Evolutionary conservation across 2,888 invertebrate species (phyloP).

Genomic region (Oasisia sp.): DNA sequence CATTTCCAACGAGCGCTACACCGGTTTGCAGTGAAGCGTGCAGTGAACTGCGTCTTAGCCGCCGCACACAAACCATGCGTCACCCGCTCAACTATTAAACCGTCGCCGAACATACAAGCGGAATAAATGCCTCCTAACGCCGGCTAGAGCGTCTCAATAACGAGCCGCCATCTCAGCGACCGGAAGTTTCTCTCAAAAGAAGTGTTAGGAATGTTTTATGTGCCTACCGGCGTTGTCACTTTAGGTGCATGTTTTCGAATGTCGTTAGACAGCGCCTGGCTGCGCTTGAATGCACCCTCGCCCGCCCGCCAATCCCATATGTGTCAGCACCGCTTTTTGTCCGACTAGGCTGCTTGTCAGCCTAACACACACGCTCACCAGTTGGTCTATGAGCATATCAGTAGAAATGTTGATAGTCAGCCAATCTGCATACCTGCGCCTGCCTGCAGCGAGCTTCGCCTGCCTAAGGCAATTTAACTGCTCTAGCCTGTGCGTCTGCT

Average conservation of each 20-base stretch:
- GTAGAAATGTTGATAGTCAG: too few relatives aligned
- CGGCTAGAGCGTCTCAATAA: neutral
- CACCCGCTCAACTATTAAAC: neutral
- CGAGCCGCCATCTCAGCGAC: neutral
- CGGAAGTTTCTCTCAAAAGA: neutral
- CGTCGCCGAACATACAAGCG: neutral
- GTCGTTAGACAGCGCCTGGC: neutral
- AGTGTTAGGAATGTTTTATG: neutral
- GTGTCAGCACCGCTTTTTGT: neutral
- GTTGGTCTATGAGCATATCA: neutral
- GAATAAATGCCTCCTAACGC: neutral
- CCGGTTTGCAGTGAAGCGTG: neutral
- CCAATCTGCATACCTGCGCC: too few relatives aligned
- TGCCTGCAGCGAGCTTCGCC: too few relatives aligned
- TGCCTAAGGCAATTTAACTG: too few relatives aligned
- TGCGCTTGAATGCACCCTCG: neutral
- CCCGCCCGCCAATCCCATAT: neutral
- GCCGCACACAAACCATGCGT: neutral
- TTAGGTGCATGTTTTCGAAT: neutral
- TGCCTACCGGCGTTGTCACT: neutral
- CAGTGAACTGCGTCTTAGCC: neutral
- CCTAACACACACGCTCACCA: neutral
- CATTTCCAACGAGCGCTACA: neutral
- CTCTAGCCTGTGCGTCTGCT: too few relatives aligned
- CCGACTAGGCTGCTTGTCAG: neutral